Base-by-base conservation (phyloP, 2,888 invertebrate genomes). In the Sialis lutaria region DNA sequence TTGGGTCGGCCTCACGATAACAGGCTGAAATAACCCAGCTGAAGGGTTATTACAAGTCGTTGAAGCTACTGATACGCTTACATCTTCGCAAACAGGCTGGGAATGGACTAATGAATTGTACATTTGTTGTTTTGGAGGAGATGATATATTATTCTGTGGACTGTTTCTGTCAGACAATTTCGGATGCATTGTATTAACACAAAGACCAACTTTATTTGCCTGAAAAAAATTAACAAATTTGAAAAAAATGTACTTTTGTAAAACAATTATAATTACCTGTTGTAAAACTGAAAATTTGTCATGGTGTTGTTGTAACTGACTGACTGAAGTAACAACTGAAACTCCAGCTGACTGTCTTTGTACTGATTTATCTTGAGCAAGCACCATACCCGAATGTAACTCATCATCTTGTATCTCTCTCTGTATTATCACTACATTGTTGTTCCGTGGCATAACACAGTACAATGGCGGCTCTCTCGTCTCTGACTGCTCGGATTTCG, bases 1-100 rank as follows among this genome's bases (percentile, higher is more conserved):
- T 60, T 88, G 85, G 51, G 79, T 84, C 33, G 86, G 84, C 57
- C 83, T 82, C 45, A 86, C 86, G 60, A 86, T 87, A 48, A 86
- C 85, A 48, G 83, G 85, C 59, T 47, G 47, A 47, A 47, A 47
- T 34, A 47, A 31, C 42, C 47, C 35, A 2, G 42, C 32, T 8
- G 47, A 31, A 5, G 47, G 34, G 6, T 32, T 40, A 9, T 22
- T 33, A 31, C 30, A 30, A 31, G 22, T 44, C 33, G 33, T 7
- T 6, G 37, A 10, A 37, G 12, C 8, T 5, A 22, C 22, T 2
- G 22, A 22, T 22, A 37, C 8, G 37, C 12, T 37, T 1, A 37
- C 37, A 8, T 37, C 37, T 7, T 37, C 22, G 22, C 22, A 22
- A 22, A 22, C 22, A 22, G 22, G 22, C 22, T 22, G 22, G 4